Evolutionary conservation across 2,888 invertebrate genomes (phyloP).

Genomic region (Mesoligia furuncula): DNA sequence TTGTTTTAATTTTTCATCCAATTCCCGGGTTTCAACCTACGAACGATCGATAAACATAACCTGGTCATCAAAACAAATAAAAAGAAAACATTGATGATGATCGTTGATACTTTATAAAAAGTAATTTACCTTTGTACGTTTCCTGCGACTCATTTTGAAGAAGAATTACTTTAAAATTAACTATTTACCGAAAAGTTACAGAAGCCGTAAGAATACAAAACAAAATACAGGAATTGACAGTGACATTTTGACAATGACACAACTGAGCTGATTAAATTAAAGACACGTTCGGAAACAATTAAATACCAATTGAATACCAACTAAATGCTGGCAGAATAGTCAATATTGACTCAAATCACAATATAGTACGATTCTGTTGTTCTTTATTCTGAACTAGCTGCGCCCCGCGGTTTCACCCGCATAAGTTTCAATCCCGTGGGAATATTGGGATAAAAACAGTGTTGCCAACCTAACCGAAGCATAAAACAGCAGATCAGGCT

Average conservation of each 20-base stretch:
- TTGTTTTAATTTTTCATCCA: slow-evolving; percentile 92
- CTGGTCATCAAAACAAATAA: slow-evolving; percentile 76
- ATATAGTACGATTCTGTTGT: too few species aligned
- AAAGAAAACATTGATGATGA: slow-evolving; percentile 23
- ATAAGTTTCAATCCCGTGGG: too few species aligned
- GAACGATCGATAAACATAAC: slow-evolving; percentile 90
- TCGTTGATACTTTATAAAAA: background rate
- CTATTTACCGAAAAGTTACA: background rate
- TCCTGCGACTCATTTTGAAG: slow-evolving; percentile 90
- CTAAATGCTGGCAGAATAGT: background rate
- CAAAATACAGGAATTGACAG: slow-evolving; percentile 49
- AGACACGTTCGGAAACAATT: background rate
- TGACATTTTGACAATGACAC: background rate
- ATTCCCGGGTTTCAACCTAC: slow-evolving; percentile 89
- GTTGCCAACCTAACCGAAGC: too few species aligned
- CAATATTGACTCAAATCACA: too few species aligned
- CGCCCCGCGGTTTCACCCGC: too few species aligned
- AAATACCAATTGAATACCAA: background rate
- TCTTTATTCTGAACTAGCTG: too few species aligned
- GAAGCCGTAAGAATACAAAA: slow-evolving; percentile 31
- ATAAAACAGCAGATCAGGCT: too few species aligned
- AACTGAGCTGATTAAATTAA: background rate
- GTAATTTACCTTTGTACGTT: slow-evolving; percentile 87
- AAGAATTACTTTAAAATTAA: background rate
- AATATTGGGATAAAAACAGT: too few species aligned